Evolutionary conservation across 1,140 invertebrate species (phyloP).

Genomic region (Drosophila kanapiae): DNA sequence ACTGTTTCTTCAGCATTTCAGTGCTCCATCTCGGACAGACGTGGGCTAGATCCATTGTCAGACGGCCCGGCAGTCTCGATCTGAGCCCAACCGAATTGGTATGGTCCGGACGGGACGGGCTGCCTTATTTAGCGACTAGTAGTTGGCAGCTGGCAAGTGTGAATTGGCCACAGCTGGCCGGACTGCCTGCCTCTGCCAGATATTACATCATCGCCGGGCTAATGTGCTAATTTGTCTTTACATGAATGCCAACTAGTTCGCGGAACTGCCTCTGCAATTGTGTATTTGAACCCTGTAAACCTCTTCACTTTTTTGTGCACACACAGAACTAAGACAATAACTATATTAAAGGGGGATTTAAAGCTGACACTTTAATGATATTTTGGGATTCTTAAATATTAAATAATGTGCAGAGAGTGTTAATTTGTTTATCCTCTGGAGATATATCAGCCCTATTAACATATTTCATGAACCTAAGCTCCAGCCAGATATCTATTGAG

Average conservation of each 20-base stretch:
- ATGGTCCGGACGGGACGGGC: conserved; percentile 35
- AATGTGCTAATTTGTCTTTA: conserved; percentile 82
- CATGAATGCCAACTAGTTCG: conserved; percentile 73
- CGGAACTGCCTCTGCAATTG: conserved; percentile 41
- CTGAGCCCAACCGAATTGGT: conserved; percentile 29
- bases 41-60: conserved; percentile 75
- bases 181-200: conserved; percentile 33
- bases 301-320: not conserved
- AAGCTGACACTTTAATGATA: not conserved
- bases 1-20: conserved; percentile 6
- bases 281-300: conserved; percentile 21
- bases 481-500: not conserved
- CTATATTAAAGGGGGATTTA: not conserved
- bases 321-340: conserved; percentile 5
- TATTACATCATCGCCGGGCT: conserved; percentile 73
- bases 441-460: too few relatives aligned
- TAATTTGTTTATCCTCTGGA: not conserved
- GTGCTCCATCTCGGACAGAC: conserved; percentile 35
- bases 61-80: conserved; percentile 39
- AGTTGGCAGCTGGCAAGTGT: conserved; percentile 77
- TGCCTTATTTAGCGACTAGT: conserved; percentile 76
- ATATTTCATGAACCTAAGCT: not conserved
- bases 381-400: not conserved
- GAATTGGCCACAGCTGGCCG: conserved; percentile 41
- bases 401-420: not conserved